Evolutionary conservation across 1,140 invertebrate species (phyloP).

Genomic region (Berghia stephanieae): DNA sequence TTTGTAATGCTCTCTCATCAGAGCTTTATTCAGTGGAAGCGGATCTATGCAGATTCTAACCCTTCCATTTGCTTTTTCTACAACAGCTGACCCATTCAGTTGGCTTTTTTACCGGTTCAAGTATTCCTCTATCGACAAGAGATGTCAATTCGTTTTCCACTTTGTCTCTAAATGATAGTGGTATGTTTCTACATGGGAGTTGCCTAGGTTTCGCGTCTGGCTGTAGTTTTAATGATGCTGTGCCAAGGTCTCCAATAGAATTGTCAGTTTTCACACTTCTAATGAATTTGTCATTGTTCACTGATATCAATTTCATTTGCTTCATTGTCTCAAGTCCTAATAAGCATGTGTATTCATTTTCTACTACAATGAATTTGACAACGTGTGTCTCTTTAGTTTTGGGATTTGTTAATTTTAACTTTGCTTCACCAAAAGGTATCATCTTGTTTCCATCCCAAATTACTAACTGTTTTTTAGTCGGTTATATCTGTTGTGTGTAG

Average conservation of each 20-base stretch:
- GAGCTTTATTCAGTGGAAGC: constrained; percentile 11
- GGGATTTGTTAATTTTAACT: not conserved
- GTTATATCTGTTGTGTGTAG: not conserved
- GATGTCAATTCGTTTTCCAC: not conserved
- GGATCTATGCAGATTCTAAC: constrained; percentile 36
- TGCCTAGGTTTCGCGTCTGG: not conserved
- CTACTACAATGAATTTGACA: not conserved
- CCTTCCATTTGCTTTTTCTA: constrained; percentile 28
- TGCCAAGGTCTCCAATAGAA: not conserved
- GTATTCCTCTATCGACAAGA: constrained; percentile 33
- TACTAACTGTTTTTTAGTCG: not conserved
- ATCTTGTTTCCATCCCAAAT: not conserved
- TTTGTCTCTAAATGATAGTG: not conserved
- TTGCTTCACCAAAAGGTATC: not conserved
- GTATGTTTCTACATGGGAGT: not conserved
- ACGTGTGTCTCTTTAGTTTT: not conserved
- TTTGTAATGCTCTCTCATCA: constrained; percentile 17
- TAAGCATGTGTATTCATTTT: not conserved
- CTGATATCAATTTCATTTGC: not conserved
- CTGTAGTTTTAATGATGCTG: not conserved
- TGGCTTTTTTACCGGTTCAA: constrained; percentile 49
- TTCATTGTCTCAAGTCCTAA: not conserved
- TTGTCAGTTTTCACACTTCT: not conserved
- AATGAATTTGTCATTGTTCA: not conserved
- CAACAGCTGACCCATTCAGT: constrained; percentile 37